These are phyloP conservation scores for Dromiciops gliroides DNA, from an alignment of 2,113 vertebrate species.

Conservation along the genomic window DNA sequence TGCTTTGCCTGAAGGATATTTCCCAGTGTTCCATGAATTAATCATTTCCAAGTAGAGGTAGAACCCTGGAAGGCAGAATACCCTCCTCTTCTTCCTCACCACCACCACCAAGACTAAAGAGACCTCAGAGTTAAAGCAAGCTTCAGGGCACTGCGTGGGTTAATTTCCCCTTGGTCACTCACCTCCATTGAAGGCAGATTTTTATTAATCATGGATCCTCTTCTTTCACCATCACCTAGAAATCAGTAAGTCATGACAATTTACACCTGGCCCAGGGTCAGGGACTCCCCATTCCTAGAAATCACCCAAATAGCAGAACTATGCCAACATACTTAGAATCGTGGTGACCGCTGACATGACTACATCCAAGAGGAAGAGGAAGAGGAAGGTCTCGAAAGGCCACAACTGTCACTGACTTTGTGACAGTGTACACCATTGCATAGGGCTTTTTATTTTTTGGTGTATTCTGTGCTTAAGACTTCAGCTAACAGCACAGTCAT, in stretches of 20 bases:
- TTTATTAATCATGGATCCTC: neutral
- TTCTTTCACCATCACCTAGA: slow-evolving; percentile 36
- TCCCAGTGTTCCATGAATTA: neutral
- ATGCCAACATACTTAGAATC: neutral
- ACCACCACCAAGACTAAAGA: neutral
- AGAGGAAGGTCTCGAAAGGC: neutral
- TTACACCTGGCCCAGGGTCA: neutral
- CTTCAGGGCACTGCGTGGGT: neutral
- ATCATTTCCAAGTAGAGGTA: neutral
- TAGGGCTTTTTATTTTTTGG: neutral
- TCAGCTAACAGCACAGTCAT: neutral
- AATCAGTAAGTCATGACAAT: neutral
- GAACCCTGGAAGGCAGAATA: neutral
- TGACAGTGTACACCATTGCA: neutral
- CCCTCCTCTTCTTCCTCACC: too few relatives aligned
- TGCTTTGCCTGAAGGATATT: neutral
- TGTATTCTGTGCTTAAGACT: neutral
- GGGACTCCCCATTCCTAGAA: neutral
- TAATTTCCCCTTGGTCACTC: slow-evolving; percentile 32
- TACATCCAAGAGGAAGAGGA: neutral
- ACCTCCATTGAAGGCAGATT: slow-evolving; percentile 40
- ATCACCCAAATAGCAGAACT: neutral
- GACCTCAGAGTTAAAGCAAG: neutral
- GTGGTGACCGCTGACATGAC: neutral
- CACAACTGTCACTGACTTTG: neutral